A percentile compares a stretch with the other conserved stretches of the same genome.
Evolutionary conservation across 2,888 invertebrate genomes (phyloP).

Genomic region (Deilephila porcellus): DNA sequence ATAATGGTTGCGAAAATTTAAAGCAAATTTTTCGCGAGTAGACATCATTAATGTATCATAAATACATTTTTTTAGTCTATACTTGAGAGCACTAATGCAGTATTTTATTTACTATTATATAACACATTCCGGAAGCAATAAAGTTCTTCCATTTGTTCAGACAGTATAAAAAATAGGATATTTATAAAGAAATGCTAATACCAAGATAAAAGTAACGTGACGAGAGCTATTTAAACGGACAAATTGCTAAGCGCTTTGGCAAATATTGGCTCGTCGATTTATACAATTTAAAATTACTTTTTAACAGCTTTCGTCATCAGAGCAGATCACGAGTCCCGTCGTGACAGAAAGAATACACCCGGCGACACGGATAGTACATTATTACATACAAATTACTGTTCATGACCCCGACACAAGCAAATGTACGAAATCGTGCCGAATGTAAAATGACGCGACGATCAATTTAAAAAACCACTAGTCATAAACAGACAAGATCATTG

Average conservation of each 20-base stretch:
- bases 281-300: slow-evolving; percentile 14
- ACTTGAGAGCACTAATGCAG: not conserved
- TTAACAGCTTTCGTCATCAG: slow-evolving; percentile 24
- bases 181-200: not conserved
- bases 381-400: slow-evolving; percentile 57
- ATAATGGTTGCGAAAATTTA: slow-evolving; percentile 9
- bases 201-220: not conserved
- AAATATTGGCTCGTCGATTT: slow-evolving; percentile 4
- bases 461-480: slow-evolving; percentile 14
- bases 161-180: not conserved
- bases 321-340: slow-evolving; percentile 27
- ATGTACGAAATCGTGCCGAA: slow-evolving; percentile 10
- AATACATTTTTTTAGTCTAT: not conserved
- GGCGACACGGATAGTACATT: slow-evolving; percentile 50
- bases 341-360: slow-evolving; percentile 38
- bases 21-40: not conserved
- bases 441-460: slow-evolving; percentile 34
- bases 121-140: not conserved
- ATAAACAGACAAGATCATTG: not conserved
- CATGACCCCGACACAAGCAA: slow-evolving; percentile 47
- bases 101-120: not conserved
- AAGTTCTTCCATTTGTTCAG: too few relatives aligned
- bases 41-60: slow-evolving; percentile 8
- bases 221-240: slow-evolving; percentile 5
- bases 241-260: slow-evolving; percentile 16